Base-by-base conservation (phyloP, 2,113 vertebrate species). In the Sterrhoptilus dennistouni region DNA sequence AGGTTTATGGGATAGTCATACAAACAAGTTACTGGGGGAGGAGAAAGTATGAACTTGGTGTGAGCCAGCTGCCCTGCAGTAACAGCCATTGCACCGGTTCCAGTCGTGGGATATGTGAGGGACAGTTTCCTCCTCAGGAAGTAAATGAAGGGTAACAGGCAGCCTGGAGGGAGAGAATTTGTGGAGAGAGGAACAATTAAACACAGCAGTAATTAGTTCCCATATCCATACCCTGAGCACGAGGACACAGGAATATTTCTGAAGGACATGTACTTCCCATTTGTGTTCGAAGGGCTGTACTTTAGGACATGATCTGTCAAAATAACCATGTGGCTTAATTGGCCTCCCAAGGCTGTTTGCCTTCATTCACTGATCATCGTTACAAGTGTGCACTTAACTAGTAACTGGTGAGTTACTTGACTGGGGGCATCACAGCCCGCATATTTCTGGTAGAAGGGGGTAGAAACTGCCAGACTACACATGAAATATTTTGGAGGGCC, bases 61-160 rank as follows among this genome's bases (percentile, higher is more conserved):
- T 45, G 57, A 78, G 28, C 45, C 59, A 80, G 13, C 44, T 79
- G 78, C 33, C 33, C 35, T 77, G 18, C 25, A 49, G 8, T 42
- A 80, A 40, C 35, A 60, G 33, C 47, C 79, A 29, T 35, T 20
- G 36, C 12, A 50, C 17, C n/a, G 14, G 35, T 36, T 63, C 68
- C 63, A 54, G n/a, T 42, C 2, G 0, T 45, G 68, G 50, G 38
- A 33, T 33, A 28, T 4, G 3, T 16, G 25, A 0, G 1, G 61
- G 35, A 76, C 17, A 66, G 14, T 66, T 92, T 89, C 71, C 47
- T 89, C 23, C 44, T 77, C 50, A 52, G 27, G 22, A 42, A 40
- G 42, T 40, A 81, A 93, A 83, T 63, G 52, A 92, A 70, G 64
- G 38, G 45, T 33, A 80, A 59, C 22, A 83, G 23, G 4, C 63